phyloP scores from a whole-genome alignment of 1,140 invertebrate genomes.

The Bombyx mandarina region DNA sequence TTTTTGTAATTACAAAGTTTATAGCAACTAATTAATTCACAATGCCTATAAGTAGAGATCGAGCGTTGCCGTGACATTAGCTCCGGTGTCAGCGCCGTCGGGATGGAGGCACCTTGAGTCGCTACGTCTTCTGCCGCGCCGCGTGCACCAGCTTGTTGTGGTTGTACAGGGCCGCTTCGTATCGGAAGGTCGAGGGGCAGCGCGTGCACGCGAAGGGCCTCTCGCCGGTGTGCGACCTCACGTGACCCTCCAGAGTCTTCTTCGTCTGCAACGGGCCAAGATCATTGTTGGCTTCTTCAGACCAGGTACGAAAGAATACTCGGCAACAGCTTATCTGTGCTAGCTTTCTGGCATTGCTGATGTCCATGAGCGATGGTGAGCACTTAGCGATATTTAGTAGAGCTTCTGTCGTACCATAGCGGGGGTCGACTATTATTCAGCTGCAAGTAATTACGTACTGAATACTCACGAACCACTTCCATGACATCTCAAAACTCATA shows the following conservation, averaged over 20 bases:
- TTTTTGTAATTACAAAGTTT: too few relatives aligned
- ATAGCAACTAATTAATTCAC: too few relatives aligned
- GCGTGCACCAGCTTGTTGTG: conserved; percentile 41
- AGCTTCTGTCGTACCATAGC: not conserved
- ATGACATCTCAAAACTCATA: too few relatives aligned
- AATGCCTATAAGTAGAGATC: too few relatives aligned
- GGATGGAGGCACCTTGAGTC: too few relatives aligned
- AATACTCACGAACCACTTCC: too few relatives aligned
- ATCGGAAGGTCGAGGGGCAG: conserved; percentile 40
- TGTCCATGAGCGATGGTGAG: too few relatives aligned
- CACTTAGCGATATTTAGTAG: not conserved
- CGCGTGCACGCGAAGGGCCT: conserved; percentile 30
- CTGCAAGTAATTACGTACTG: too few relatives aligned
- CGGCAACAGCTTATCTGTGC: not conserved
- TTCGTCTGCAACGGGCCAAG: conserved; percentile 24
- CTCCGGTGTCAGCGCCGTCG: too few relatives aligned
- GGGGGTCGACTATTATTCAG: too few relatives aligned
- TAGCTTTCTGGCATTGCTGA: not conserved
- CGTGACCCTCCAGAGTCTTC: conserved; percentile 38
- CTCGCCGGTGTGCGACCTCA: conserved; percentile 37
- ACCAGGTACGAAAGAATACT: not conserved
- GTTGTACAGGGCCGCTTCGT: conserved; percentile 53
- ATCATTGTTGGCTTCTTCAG: too few relatives aligned
- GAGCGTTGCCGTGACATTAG: too few relatives aligned
- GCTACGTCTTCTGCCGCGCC: not conserved